Conservation (phyloP, 2,888 invertebrate genomes). For the Drosophila histrio region DNA sequence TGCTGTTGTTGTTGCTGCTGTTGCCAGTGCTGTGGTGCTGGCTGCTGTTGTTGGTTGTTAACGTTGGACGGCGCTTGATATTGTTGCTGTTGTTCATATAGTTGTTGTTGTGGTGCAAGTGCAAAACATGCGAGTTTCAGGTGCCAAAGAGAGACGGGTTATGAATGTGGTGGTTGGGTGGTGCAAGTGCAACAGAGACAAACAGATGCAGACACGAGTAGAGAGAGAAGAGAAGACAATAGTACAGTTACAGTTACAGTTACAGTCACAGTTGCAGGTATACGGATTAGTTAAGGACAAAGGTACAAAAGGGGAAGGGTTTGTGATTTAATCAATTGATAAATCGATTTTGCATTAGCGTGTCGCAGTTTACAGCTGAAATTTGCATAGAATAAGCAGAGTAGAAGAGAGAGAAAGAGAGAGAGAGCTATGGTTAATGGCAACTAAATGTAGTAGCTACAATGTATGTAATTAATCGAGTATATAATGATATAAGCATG, state of each 20-base stretch:
- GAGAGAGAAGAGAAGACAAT: conserved; percentile 48
- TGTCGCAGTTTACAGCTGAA: conserved; percentile 75
- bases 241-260: conserved; percentile 47
- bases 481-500: conserved; percentile 5
- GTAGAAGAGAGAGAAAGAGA: conserved; percentile 32
- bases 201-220: conserved; percentile 43
- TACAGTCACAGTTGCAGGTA: conserved; percentile 43
- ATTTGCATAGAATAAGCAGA: conserved; percentile 54
- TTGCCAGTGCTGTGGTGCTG: conserved; percentile 45
- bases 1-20: conserved; percentile 14
- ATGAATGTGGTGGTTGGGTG: conserved; percentile 36
- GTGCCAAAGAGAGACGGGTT: conserved; percentile 13
- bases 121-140: conserved; percentile 18
- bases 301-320: background rate
- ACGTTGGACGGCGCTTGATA: conserved; percentile 71
- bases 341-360: conserved; percentile 38
- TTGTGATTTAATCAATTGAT: conserved; percentile 8
- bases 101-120: conserved; percentile 42
- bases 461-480: conserved; percentile 26
- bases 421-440: conserved; percentile 35
- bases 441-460: conserved; percentile 36
- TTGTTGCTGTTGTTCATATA: conserved; percentile 63
- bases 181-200: conserved; percentile 46
- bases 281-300: conserved; percentile 10
- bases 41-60: conserved; percentile 62